Evolutionary conservation across 1,140 invertebrate species (phyloP).

Genomic region (Neodiprion lecontei): DNA sequence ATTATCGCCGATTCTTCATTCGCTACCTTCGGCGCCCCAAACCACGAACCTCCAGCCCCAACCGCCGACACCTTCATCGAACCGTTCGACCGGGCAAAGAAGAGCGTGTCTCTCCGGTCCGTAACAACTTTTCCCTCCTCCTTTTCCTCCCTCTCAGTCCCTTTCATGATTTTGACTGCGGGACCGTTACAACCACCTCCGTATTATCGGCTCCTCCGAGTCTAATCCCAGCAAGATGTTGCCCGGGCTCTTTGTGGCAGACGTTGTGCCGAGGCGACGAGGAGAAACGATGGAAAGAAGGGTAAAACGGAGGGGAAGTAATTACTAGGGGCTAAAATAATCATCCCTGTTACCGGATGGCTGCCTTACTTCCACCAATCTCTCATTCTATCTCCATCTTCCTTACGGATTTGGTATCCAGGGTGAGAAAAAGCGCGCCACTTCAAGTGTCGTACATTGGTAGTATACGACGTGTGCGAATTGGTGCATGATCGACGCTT

Average conservation of each 20-base stretch:
- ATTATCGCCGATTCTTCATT: constrained; percentile 42
- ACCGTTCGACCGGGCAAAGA: neutral
- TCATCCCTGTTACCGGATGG: constrained; percentile 26
- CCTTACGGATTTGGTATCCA: too few relatives aligned
- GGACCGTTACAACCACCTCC: constrained; percentile 27
- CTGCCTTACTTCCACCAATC: neutral
- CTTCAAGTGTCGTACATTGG: too few relatives aligned
- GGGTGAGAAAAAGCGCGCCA: too few relatives aligned
- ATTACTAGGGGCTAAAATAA: constrained; percentile 48
- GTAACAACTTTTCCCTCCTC: neutral
- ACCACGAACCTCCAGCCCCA: neutral
- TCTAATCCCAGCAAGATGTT: constrained; percentile 49
- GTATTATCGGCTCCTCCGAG: constrained; percentile 19
- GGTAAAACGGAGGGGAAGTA: constrained; percentile 41
- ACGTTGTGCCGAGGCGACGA: constrained; percentile 8
- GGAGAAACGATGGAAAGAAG: constrained; percentile 23
- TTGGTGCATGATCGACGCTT: too few relatives aligned
- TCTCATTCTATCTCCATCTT: too few relatives aligned
- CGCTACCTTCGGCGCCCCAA: constrained; percentile 4
- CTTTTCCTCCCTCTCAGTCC: constrained; percentile 4
- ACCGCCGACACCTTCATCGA: too few relatives aligned
- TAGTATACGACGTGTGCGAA: too few relatives aligned
- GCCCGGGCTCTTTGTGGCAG: constrained; percentile 19
- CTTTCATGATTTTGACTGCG: constrained; percentile 40
- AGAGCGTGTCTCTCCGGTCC: neutral